Base-by-base conservation (phyloP, 2,888 invertebrate species). In the Candidula unifasciata region DNA sequence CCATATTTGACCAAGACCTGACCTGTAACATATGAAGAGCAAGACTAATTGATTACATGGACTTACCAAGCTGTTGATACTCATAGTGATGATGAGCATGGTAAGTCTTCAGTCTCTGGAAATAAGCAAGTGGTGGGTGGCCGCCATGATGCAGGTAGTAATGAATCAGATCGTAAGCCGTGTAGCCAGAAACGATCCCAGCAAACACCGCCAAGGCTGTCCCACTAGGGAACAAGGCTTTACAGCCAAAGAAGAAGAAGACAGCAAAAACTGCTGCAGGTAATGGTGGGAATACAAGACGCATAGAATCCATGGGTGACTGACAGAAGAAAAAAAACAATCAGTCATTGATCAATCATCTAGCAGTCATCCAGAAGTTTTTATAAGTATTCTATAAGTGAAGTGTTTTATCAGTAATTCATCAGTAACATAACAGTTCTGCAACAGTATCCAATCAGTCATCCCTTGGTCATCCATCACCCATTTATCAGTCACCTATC, bases 1-100 rank as follows among this genome's bases (percentile, higher is more conserved):
- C n/a, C n/a, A n/a, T n/a, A n/a, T n/a, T n/a, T n/a, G n/a, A n/a
- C n/a, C n/a, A n/a, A n/a, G n/a, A n/a, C n/a, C n/a, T n/a, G n/a
- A n/a, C n/a, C n/a, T n/a, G n/a, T n/a, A n/a, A n/a, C n/a, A n/a
- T n/a, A n/a, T n/a, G n/a, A n/a, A n/a, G n/a, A n/a, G n/a, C n/a
- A n/a, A n/a, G n/a, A n/a, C n/a, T n/a, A n/a, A n/a, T n/a, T n/a
- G n/a, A n/a, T n/a, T n/a, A n/a, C n/a, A n/a, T n/a, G n/a, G n/a
- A 80, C 90, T 86, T 54, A 92, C 94, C 94, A 87, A 90, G 89
- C 80, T 94, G 91, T 84, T 92, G 93, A 80, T 94, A 90, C 87
- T 93, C 93, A 91, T 93, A 94, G 87, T 94, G 94, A 88, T 94
- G 94, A 83, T 93, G 93, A 80, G 94, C 92, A 88, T 94, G 94